Evolutionary conservation across 2,113 vertebrate species (phyloP).

Genomic region (Menidia beryllina): DNA sequence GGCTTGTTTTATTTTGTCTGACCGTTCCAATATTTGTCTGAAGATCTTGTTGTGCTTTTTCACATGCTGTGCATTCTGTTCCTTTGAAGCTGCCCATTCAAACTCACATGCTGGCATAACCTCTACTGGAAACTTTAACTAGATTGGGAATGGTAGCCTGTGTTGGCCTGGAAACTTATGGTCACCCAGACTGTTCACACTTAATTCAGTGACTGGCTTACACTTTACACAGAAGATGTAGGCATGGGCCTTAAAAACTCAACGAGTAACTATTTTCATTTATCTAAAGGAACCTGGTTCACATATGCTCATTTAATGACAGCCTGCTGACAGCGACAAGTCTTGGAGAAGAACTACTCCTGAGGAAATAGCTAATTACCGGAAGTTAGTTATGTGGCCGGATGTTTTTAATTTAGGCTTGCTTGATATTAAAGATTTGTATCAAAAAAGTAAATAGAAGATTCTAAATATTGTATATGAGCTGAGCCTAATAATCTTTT

Average conservation of each 20-base stretch:
- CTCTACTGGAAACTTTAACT: not conserved
- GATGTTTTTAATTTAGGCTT: constrained; percentile 17
- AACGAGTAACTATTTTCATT: constrained; percentile 20
- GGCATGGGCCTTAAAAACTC: constrained; percentile 3
- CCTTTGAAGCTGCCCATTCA: not conserved
- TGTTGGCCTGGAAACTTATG: not conserved
- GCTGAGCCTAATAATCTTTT: constrained; percentile 1
- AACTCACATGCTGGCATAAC: constrained; percentile 1
- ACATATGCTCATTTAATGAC: constrained; percentile 31
- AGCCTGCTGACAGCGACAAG: constrained; percentile 24
- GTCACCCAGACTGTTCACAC: not conserved
- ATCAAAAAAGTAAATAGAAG: constrained; percentile 8
- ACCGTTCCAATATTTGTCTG: constrained; percentile 14
- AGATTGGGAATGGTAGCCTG: not conserved
- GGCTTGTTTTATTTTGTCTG: not conserved
- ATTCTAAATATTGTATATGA: not conserved
- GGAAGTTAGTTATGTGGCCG: constrained; percentile 1
- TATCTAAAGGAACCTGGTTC: constrained; percentile 5
- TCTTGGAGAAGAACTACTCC: not conserved
- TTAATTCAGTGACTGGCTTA: constrained; percentile 3
- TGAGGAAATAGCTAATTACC: constrained; percentile 19
- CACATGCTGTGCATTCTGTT: not conserved
- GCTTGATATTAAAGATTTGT: constrained; percentile 4
- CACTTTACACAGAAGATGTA: constrained; percentile 5
- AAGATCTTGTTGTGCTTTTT: not conserved